Evolutionary conservation across 2,888 invertebrate species (phyloP).

Genomic region (Willowsia nigromaculata): DNA sequence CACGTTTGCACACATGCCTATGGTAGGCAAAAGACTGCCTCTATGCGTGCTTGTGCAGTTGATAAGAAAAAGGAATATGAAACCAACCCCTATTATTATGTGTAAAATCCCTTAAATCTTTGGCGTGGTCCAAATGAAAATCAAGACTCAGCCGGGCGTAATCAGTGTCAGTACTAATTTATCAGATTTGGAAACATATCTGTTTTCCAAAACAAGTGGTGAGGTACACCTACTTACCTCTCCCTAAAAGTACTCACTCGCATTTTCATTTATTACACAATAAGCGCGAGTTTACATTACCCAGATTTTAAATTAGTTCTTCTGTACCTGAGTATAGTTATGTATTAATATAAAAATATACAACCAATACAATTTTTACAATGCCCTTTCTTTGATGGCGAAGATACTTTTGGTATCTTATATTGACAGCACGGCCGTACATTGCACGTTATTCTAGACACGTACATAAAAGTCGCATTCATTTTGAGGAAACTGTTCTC

Average conservation of each 20-base stretch:
- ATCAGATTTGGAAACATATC: not conserved
- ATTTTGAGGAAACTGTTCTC: too few species aligned
- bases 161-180: constrained; percentile 35
- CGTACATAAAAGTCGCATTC: too few species aligned
- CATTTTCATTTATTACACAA: too few species aligned
- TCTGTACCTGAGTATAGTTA: not conserved
- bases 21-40: not conserved
- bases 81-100: constrained; percentile 7
- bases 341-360: too few species aligned
- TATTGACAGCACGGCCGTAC: too few species aligned
- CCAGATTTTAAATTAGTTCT: not conserved
- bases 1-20: constrained; percentile 2
- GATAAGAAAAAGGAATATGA: not conserved
- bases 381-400: not conserved
- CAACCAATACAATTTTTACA: not conserved
- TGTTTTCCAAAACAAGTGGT: not conserved
- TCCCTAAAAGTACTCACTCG: too few species aligned
- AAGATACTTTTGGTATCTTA: not conserved
- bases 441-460: not conserved
- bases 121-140: constrained; percentile 5
- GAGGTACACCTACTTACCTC: not conserved
- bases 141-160: constrained; percentile 16
- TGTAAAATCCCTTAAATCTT: constrained; percentile 31
- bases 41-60: not conserved
- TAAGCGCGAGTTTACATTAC: not conserved